phyloP scores from a whole-genome alignment of 92 coral and sea anemone genomes.

The Porites cylindrica region DNA sequence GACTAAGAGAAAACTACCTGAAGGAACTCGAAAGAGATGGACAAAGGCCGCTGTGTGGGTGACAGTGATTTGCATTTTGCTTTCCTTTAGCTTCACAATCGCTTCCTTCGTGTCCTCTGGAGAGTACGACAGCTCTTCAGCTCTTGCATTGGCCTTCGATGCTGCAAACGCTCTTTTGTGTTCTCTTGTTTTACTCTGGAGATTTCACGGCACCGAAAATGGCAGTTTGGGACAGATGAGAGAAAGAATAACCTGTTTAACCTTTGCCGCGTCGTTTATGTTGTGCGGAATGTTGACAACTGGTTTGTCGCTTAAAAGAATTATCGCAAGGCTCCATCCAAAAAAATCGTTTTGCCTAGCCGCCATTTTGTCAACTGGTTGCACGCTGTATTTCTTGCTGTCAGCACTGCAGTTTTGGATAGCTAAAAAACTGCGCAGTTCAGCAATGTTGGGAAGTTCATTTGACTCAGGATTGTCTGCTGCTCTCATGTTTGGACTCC shows the following conservation, averaged over 20 bases:
- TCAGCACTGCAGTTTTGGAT: slow-evolving; percentile 29
- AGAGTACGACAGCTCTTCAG: slow-evolving; percentile 34
- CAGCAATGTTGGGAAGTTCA: slow-evolving; percentile 49
- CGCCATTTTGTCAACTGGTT: not conserved
- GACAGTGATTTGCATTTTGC: slow-evolving; percentile 41
- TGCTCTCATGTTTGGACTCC: slow-evolving; percentile 30
- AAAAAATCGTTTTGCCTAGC: slow-evolving; percentile 2
- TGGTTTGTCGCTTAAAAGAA: slow-evolving; percentile 34
- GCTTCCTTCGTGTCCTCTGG: slow-evolving; percentile 30
- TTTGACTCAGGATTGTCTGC: slow-evolving; percentile 47
- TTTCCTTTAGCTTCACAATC: slow-evolving; percentile 20
- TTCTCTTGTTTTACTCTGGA: slow-evolving; percentile 31
- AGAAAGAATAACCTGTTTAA: slow-evolving; percentile 21
- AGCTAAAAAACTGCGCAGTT: slow-evolving; percentile 31
- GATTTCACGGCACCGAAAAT: slow-evolving; percentile 24
- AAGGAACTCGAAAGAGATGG: slow-evolving; percentile 26
- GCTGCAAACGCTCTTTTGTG: slow-evolving; percentile 16
- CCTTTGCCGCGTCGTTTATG: slow-evolving; percentile 30
- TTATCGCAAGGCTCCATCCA: slow-evolving; percentile 12
- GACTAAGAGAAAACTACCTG: slow-evolving; percentile 34
- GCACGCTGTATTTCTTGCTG: slow-evolving; percentile 6
- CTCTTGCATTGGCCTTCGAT: slow-evolving; percentile 44
- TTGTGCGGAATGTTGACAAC: slow-evolving; percentile 29
- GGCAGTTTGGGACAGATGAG: slow-evolving; percentile 35
- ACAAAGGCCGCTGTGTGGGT: slow-evolving; percentile 49